Evolutionary conservation across 2,888 invertebrate species (phyloP).

Genomic region (Anthoptus insignis): DNA sequence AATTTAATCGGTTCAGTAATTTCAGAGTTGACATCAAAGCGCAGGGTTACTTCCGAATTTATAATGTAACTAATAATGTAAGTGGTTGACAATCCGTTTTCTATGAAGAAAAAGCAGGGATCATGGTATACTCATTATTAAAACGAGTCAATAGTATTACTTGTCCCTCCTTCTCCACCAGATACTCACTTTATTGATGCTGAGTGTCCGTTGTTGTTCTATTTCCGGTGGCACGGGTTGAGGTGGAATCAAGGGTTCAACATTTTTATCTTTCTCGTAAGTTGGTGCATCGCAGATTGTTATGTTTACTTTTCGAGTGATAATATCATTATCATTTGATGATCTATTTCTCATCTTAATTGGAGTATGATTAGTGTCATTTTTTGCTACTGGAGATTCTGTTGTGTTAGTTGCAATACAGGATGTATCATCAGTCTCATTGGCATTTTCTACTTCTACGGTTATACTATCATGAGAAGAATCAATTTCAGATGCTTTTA

Average conservation of each 20-base stretch:
- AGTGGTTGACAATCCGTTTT: too few relatives aligned
- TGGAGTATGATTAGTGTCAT: constrained; percentile 49
- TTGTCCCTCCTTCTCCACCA: too few relatives aligned
- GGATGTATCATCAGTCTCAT: constrained; percentile 23
- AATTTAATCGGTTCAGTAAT: too few relatives aligned
- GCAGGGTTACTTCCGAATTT: too few relatives aligned
- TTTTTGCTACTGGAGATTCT: constrained; percentile 30
- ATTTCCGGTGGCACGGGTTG: constrained; percentile 94
- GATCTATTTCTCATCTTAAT: constrained; percentile 69
- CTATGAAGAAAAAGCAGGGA: too few relatives aligned
- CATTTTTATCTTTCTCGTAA: constrained; percentile 66
- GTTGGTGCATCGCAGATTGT: constrained; percentile 71
- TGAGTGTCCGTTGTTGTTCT: constrained; percentile 93
- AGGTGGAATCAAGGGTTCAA: constrained; percentile 85
- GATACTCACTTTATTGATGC: constrained; percentile 91
- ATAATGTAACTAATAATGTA: too few relatives aligned
- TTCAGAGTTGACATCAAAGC: too few relatives aligned
- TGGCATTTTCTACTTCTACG: not conserved
- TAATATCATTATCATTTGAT: constrained; percentile 63
- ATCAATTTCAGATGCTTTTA: constrained; percentile 39
- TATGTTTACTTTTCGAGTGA: constrained; percentile 73
- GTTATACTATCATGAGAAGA: constrained; percentile 39
- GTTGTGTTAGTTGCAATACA: not conserved
- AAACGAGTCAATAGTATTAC: too few relatives aligned
- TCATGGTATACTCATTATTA: too few relatives aligned